These are phyloP conservation scores for Magallana gigas DNA, from an alignment of 1,140 invertebrate species.

Conservation along the genomic window DNA sequence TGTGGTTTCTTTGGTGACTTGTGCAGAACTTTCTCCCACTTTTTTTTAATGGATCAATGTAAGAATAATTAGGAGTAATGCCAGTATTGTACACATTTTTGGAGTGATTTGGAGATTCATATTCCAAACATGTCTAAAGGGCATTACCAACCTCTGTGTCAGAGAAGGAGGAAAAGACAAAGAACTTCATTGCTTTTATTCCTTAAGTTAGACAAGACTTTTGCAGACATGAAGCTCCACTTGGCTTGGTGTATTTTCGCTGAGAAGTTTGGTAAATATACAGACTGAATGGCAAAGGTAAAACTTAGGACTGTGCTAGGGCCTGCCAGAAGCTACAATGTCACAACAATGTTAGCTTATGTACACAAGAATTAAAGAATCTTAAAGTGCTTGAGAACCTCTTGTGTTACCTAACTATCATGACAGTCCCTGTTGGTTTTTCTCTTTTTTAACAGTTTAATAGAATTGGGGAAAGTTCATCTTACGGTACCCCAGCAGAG, in stretches of 20 bases:
- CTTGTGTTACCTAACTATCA: background rate
- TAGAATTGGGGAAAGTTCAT: constrained; percentile 16
- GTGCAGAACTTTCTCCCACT: background rate
- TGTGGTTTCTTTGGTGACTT: background rate
- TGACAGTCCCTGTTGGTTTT: background rate
- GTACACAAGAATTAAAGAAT: background rate
- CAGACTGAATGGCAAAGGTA: background rate
- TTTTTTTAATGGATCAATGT: background rate
- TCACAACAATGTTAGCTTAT: background rate
- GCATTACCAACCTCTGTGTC: constrained; percentile 5
- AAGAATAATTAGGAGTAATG: constrained; percentile 23
- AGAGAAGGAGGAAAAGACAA: background rate
- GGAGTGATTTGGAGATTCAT: background rate
- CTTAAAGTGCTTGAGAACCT: constrained; percentile 18
- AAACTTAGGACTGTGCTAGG: background rate
- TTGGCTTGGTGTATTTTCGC: background rate
- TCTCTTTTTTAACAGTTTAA: background rate
- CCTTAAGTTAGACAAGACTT: background rate
- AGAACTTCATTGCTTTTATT: background rate
- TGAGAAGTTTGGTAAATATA: background rate
- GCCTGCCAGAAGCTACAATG: background rate
- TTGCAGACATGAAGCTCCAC: background rate
- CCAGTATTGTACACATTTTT: constrained; percentile 8
- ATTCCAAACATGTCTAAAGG: constrained; percentile 3
- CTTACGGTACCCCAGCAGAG: constrained; percentile 11